These are phyloP conservation scores for Physocephala rufipes DNA, from an alignment of 2,888 invertebrate species.

Conservation along the genomic window DNA sequence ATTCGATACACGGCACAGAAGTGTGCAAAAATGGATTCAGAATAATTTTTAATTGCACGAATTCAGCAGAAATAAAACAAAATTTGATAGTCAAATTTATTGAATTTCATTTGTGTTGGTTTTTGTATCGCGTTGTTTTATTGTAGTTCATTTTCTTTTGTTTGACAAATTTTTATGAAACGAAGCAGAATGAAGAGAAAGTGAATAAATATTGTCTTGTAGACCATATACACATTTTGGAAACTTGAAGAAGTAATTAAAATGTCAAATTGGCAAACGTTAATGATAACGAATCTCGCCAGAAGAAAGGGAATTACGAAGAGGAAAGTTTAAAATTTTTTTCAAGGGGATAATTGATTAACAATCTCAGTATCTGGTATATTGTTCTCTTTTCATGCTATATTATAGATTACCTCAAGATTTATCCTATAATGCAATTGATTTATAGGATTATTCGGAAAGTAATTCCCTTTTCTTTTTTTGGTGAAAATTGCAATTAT, in stretches of 20 bases:
- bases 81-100: slow-evolving; percentile 32
- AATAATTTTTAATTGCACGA: slow-evolving; percentile 8
- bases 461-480: no score
- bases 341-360: no score
- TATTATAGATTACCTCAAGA: no score
- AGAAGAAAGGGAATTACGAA: no score
- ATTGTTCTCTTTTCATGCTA: no score
- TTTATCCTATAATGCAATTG: no score
- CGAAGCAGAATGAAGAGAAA: slow-evolving; percentile 8
- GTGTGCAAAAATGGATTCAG: not conserved
- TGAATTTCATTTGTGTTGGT: not conserved
- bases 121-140: not conserved
- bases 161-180: no score
- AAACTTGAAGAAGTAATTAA: not conserved
- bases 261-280: slow-evolving; percentile 12
- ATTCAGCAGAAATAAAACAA: slow-evolving; percentile 8
- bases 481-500: no score
- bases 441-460: no score
- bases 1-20: not conserved
- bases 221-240: not conserved
- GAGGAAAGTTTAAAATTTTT: no score
- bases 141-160: no score
- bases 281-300: not conserved
- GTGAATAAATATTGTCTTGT: not conserved
- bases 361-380: no score